These are phyloP conservation scores for Spinibarbus caldwelli DNA, from an alignment of 2,797 vertebrate species.

Conservation along the genomic window DNA sequence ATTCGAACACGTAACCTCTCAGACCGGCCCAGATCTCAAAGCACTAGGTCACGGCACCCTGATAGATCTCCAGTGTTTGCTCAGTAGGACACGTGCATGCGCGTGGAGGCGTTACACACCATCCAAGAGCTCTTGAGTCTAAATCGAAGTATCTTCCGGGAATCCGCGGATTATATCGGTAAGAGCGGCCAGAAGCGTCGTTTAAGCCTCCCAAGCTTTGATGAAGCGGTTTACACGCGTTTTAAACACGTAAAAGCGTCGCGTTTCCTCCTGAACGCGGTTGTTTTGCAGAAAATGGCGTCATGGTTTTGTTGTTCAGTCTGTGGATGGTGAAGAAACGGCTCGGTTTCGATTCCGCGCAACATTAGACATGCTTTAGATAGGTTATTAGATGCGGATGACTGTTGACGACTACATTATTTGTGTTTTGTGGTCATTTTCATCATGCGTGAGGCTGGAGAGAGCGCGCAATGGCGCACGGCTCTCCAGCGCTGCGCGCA, in stretches of 20 bases:
- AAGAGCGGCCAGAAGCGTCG: conserved; percentile 66
- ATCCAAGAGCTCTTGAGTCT: conserved; percentile 61
- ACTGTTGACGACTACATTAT: conserved; percentile 53
- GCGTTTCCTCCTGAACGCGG: conserved; percentile 72
- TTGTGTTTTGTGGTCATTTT: conserved; percentile 19
- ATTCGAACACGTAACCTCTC: not conserved
- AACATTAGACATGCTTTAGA: conserved; percentile 24
- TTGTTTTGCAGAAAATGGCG: conserved; percentile 81
- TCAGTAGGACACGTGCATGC: conserved; percentile 29
- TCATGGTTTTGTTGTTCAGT: conserved; percentile 77
- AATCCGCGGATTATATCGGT: conserved; percentile 66
- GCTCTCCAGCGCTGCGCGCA: conserved; percentile 79
- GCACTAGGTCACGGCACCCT: conserved; percentile 22
- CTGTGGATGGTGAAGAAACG: conserved; percentile 72
- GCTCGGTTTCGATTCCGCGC: conserved; percentile 69
- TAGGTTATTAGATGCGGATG: conserved; percentile 11
- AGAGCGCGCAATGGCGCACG: conserved; percentile 86
- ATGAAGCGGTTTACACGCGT: conserved; percentile 60
- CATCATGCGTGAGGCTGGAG: conserved; percentile 65
- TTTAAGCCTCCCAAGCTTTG: conserved; percentile 1
- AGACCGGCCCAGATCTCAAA: conserved; percentile 1
- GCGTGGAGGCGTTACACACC: conserved; percentile 75
- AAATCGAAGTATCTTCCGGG: conserved; percentile 54
- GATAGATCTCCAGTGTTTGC: conserved; percentile 16
- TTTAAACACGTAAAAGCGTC: conserved; percentile 61